phyloP scores from a whole-genome alignment of 2,888 invertebrate species.

The Schizaphis graminum region DNA sequence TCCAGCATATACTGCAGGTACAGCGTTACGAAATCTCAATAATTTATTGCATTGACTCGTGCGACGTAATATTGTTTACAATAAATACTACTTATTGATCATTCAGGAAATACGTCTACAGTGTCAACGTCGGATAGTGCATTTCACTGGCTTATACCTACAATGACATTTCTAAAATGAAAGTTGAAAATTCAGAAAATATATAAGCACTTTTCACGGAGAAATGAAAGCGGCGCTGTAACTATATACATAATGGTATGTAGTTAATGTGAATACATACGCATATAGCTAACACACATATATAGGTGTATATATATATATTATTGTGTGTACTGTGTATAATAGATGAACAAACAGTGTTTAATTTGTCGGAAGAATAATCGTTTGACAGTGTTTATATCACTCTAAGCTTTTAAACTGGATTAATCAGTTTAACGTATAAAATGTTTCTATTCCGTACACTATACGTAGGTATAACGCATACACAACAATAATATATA shows the following conservation, averaged over 20 bases:
- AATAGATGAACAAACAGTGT: not conserved
- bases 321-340: too few species aligned
- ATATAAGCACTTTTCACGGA: not conserved
- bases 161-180: not conserved
- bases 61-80: not conserved
- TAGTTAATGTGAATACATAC: not conserved
- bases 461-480: not conserved
- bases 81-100: not conserved
- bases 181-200: not conserved
- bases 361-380: conserved; percentile 45
- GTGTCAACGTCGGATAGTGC: not conserved
- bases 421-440: conserved; percentile 36
- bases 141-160: not conserved
- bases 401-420: conserved; percentile 41
- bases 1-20: too few species aligned
- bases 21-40: not conserved
- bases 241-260: not conserved
- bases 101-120: not conserved
- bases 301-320: not conserved
- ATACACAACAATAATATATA: not conserved
- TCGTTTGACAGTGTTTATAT: conserved; percentile 40
- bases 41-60: not conserved
- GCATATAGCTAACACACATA: not conserved
- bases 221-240: not conserved
- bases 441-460: conserved; percentile 13